Evolutionary conservation across 2,113 vertebrate genomes (phyloP).

Genomic region (Eulacestoma nigropectus): DNA sequence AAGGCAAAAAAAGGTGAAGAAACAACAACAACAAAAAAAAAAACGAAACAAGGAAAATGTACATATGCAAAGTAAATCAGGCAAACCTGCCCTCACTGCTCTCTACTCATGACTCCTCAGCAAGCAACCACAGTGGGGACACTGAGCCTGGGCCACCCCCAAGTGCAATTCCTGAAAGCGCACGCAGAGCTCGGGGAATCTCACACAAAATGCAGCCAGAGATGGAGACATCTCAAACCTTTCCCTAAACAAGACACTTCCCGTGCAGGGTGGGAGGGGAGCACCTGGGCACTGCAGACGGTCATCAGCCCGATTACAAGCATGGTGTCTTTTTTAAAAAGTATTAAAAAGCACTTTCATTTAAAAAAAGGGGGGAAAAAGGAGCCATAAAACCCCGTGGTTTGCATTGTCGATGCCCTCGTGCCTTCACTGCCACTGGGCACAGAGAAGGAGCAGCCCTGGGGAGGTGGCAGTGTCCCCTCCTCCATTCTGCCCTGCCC

Average conservation of each 20-base stretch:
- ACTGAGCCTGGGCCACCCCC: not conserved
- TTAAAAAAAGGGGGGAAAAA: not conserved
- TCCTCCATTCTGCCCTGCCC: not conserved
- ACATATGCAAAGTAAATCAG: not conserved
- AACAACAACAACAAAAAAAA: not conserved
- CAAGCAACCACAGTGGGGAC: fast-evolving
- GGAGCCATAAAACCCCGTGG: not conserved
- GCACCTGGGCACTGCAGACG: not conserved
- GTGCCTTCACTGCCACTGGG: not conserved
- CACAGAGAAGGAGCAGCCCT: not conserved
- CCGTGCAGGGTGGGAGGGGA: not conserved
- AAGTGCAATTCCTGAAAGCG: not conserved
- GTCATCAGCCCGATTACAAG: not conserved
- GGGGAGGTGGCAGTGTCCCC: not conserved
- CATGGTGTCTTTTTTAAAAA: not conserved
- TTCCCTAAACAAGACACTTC: not conserved
- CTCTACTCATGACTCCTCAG: not conserved
- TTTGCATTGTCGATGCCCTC: not conserved
- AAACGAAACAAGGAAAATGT: not conserved
- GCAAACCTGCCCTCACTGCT: not conserved
- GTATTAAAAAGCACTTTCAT: slow-evolving; percentile 8
- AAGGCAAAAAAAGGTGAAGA: not conserved
- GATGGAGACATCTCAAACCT: not conserved
- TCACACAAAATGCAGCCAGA: not conserved
- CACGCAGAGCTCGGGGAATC: not conserved